phyloP scores from a whole-genome alignment of 1,140 invertebrate genomes.

The Diorhabda sublineata region DNA sequence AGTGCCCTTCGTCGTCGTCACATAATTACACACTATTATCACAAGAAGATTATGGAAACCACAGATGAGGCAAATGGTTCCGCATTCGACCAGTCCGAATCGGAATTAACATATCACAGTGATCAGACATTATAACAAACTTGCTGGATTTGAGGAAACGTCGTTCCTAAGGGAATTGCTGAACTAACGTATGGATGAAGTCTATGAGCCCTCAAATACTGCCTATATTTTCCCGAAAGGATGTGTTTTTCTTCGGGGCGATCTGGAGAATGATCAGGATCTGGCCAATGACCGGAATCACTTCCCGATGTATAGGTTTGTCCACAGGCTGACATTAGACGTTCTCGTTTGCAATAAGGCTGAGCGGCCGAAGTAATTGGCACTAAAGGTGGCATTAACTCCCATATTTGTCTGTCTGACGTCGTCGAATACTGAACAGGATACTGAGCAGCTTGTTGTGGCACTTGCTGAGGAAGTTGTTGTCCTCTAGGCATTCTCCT shows the following conservation, averaged over 20 bases:
- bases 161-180: constrained; percentile 46
- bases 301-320: constrained; percentile 33
- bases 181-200: constrained; percentile 53
- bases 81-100: constrained; percentile 27
- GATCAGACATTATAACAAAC: constrained; percentile 58
- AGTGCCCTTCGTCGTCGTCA: constrained; percentile 27
- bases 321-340: constrained; percentile 33
- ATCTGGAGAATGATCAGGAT: constrained; percentile 43
- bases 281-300: constrained; percentile 43
- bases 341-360: constrained; percentile 36
- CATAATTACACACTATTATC: constrained; percentile 47
- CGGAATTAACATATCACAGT: constrained; percentile 42
- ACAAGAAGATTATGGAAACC: constrained; percentile 41
- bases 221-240: constrained; percentile 53
- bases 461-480: constrained; percentile 41
- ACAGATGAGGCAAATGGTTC: constrained; percentile 29
- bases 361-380: constrained; percentile 48
- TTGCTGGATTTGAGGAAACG: constrained; percentile 54
- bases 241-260: constrained; percentile 48
- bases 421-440: constrained; percentile 41
- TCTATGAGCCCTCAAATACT: constrained; percentile 53
- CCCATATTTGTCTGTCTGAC: constrained; percentile 42
- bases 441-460: constrained; percentile 46
- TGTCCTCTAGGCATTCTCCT: constrained; percentile 35
- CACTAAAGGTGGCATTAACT: constrained; percentile 49